Percentiles rank a stretch among this genome's conserved stretches.
Evolutionary conservation across 2,888 invertebrate species (phyloP).

Genomic region (Caenorhabditis macrosperma): DNA sequence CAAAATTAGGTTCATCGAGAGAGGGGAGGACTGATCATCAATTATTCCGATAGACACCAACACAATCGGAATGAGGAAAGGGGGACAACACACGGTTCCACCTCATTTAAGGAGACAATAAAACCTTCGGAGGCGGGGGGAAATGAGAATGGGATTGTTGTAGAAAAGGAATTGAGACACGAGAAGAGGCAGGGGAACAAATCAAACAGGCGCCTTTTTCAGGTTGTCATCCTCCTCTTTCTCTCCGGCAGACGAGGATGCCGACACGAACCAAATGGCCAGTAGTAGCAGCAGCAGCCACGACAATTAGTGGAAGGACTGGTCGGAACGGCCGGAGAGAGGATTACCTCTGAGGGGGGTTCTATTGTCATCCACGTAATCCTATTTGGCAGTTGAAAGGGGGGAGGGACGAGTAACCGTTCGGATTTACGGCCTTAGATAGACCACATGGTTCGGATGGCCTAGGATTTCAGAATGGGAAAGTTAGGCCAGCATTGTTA

Average conservation of each 20-base stretch:
- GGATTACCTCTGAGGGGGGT: conserved; percentile 24
- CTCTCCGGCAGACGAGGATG: too few relatives aligned
- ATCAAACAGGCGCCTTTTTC: conserved; percentile 22
- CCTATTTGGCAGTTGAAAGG: conserved; percentile 27
- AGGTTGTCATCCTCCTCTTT: too few relatives aligned
- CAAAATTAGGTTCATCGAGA: conserved; percentile 4
- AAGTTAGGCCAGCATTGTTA: too few relatives aligned
- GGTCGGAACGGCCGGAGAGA: conserved; percentile 17
- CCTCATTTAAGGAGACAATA: conserved; percentile 45
- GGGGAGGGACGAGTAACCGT: neutral
- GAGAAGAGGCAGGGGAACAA: conserved; percentile 11
- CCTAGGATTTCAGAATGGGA: too few relatives aligned
- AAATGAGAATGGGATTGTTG: too few relatives aligned
- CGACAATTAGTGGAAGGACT: conserved; percentile 45
- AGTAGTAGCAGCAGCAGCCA: too few relatives aligned
- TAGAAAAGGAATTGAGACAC: neutral
- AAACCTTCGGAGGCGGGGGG: neutral
- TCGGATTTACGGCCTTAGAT: neutral
- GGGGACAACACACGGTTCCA: conserved; percentile 30
- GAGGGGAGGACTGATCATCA: neutral
- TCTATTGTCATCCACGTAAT: conserved; percentile 25
- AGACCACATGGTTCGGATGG: too few relatives aligned
- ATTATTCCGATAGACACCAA: neutral
- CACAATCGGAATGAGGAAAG: too few relatives aligned
- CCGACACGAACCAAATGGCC: conserved; percentile 21